Conservation (phyloP, 1,140 invertebrate genomes). For the Zaprionus nigranus region DNA sequence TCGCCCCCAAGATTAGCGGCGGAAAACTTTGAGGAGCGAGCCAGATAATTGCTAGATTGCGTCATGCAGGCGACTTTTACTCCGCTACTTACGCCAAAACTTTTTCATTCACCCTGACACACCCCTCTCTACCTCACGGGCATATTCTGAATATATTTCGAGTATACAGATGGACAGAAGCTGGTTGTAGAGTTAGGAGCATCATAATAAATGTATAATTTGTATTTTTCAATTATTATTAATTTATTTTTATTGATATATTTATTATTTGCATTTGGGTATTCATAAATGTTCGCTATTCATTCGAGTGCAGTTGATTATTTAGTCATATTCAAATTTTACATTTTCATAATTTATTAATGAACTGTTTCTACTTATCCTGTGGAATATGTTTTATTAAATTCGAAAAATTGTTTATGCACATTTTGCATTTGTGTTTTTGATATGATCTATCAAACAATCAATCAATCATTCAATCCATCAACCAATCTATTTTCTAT, state of each 20-base stretch:
- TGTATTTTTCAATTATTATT: neutral
- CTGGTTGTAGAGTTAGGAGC: neutral
- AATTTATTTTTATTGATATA: neutral
- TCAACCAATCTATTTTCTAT: too few relatives aligned
- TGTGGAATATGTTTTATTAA: too few relatives aligned
- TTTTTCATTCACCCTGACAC: too few relatives aligned
- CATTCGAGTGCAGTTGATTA: neutral
- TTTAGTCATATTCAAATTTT: neutral
- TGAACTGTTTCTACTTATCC: neutral
- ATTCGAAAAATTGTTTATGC: too few relatives aligned
- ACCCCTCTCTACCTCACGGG: too few relatives aligned
- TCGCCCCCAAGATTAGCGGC: slow-evolving; percentile 39
- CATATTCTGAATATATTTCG: neutral
- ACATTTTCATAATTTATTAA: neutral
- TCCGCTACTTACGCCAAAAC: slow-evolving; percentile 9
- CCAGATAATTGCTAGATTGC: slow-evolving; percentile 78
- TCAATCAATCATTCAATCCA: neutral
- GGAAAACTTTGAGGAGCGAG: slow-evolving; percentile 57
- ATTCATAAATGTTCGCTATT: neutral
- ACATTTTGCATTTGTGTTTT: too few relatives aligned
- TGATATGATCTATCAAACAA: neutral
- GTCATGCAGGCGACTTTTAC: slow-evolving; percentile 68
- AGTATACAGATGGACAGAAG: neutral
- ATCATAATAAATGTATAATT: neutral
- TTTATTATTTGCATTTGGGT: slow-evolving; percentile 2